Evolutionary conservation across 2,113 vertebrate genomes (phyloP).

Genomic region (Callocephalon fimbriatum): DNA sequence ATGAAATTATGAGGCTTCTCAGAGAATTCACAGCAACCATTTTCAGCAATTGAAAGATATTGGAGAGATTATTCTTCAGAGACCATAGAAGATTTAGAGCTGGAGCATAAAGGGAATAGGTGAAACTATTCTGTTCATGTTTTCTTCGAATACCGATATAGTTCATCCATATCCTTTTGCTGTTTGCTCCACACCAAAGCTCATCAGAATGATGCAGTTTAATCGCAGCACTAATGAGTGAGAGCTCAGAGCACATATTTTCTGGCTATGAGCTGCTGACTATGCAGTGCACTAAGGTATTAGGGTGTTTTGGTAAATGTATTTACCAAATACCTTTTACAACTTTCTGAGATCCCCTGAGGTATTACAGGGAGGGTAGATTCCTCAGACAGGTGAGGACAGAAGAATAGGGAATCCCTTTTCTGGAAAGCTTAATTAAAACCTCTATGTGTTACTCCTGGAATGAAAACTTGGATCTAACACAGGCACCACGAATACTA

Average conservation of each 20-base stretch:
- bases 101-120: neutral
- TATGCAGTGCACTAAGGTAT: neutral
- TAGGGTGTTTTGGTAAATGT: neutral
- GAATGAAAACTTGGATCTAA: neutral
- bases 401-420: neutral
- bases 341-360: neutral
- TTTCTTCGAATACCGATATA: neutral
- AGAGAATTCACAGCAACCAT: neutral
- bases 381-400: neutral
- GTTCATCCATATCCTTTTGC: neutral
- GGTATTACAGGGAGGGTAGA: neutral
- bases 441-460: neutral
- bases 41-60: neutral
- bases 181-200: neutral
- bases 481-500: neutral
- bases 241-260: neutral
- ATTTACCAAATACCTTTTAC: neutral
- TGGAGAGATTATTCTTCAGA: neutral
- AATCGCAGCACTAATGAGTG: fast-evolving
- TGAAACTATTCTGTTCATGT: neutral
- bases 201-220: neutral
- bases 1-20: neutral
- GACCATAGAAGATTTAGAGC: neutral
- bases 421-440: neutral
- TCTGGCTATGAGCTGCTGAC: neutral